Conservation (phyloP, 2,888 invertebrate genomes). For the Hesperia comma region DNA sequence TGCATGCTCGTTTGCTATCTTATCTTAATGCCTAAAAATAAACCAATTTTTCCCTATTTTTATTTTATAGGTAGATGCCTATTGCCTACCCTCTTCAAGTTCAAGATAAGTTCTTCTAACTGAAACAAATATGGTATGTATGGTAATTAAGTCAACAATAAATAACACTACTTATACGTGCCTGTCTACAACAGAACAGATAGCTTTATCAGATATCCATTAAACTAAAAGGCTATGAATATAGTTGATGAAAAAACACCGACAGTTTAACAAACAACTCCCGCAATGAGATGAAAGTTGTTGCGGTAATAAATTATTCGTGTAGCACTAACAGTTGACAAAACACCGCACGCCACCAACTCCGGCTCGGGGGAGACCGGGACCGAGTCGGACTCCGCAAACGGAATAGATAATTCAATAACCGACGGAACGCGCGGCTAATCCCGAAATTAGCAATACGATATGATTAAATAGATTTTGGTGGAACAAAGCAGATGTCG, state of each 20-base stretch:
- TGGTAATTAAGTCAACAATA: too few species aligned
- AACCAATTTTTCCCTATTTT: too few species aligned
- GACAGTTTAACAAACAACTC: neutral
- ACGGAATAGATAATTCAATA: constrained; percentile 83
- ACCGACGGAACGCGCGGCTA: constrained; percentile 77
- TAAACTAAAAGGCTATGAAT: too few species aligned
- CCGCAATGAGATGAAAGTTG: neutral
- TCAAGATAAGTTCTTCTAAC: too few species aligned
- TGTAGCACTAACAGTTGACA: constrained; percentile 27
- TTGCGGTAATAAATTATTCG: constrained; percentile 18
- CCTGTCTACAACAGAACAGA: too few species aligned
- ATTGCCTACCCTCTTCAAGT: too few species aligned
- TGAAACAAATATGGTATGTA: too few species aligned
- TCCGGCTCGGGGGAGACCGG: constrained; percentile 58
- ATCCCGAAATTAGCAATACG: constrained; percentile 83
- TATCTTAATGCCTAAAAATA: too few species aligned
- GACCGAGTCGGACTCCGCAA: constrained; percentile 61
- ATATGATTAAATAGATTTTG: constrained; percentile 81
- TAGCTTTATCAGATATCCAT: too few species aligned
- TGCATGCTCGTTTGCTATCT: too few species aligned
- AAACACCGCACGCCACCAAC: constrained; percentile 16
- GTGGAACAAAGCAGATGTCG: constrained; percentile 69
- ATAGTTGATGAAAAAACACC: neutral
- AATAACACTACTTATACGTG: too few species aligned
- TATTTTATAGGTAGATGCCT: too few species aligned